phyloP scores from a whole-genome alignment of 2,888 invertebrate species.

The Andrena praecox region DNA sequence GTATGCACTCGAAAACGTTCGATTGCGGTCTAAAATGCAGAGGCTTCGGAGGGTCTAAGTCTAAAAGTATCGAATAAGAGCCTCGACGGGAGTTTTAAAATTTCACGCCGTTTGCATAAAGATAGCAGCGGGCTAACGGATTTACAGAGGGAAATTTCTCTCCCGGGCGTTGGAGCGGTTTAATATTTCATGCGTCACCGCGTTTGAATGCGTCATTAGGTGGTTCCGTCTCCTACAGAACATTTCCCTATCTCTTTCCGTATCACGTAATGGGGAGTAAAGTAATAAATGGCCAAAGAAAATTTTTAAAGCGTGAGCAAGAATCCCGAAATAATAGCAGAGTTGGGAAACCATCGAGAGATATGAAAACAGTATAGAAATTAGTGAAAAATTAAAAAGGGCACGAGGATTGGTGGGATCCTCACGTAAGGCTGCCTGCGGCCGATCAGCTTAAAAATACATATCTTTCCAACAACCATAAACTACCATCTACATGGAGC shows the following conservation, averaged over 20 bases:
- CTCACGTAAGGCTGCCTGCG: too few species aligned
- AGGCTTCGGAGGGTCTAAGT: background rate
- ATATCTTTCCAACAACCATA: too few species aligned
- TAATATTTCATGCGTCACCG: background rate
- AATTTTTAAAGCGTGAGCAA: too few species aligned
- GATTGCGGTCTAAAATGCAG: background rate
- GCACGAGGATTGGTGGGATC: too few species aligned
- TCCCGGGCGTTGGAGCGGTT: background rate
- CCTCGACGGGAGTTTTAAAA: background rate
- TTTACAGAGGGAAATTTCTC: background rate
- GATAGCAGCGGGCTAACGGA: too few species aligned
- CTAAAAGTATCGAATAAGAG: background rate
- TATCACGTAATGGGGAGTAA: background rate
- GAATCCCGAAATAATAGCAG: too few species aligned
- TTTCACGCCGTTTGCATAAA: background rate
- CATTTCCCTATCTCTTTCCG: background rate
- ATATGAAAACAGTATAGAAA: too few species aligned
- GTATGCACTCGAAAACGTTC: background rate
- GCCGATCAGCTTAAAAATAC: too few species aligned
- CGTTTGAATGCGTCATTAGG: background rate
- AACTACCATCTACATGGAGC: too few species aligned
- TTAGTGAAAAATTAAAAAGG: too few species aligned
- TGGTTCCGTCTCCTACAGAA: background rate
- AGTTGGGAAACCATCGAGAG: too few species aligned
- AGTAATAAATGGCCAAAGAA: background rate